Evolutionary conservation across 2,797 vertebrate genomes (phyloP).

Genomic region (Tragopan temminckii): DNA sequence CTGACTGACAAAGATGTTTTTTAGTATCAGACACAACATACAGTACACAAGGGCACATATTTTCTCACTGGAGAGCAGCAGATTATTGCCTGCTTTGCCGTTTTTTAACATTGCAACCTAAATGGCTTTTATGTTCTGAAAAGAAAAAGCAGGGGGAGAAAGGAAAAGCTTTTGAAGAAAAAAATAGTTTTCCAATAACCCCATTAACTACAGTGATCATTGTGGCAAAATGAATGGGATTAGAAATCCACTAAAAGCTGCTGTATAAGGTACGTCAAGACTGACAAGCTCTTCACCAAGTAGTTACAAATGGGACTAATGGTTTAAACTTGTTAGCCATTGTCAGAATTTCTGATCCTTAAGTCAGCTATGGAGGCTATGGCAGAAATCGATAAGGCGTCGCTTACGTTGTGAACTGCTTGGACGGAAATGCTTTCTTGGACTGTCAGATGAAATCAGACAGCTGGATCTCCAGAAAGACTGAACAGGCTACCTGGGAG

Average conservation of each 20-base stretch:
- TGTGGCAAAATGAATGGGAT: conserved; percentile 80
- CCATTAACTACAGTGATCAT: conserved; percentile 81
- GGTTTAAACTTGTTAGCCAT: conserved; percentile 87
- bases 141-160: conserved; percentile 60
- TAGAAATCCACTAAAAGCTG: conserved; percentile 83
- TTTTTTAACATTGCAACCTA: conserved; percentile 80
- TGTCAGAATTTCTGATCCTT: conserved; percentile 83
- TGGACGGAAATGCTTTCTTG: conserved; percentile 76
- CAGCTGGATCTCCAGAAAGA: conserved; percentile 72
- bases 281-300: conserved; percentile 81
- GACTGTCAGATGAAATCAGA: conserved; percentile 75
- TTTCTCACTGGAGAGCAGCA: conserved; percentile 61
- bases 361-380: conserved; percentile 78
- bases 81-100: conserved; percentile 64
- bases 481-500: conserved; percentile 1
- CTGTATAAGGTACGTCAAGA: conserved; percentile 72
- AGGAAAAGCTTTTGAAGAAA: conserved; percentile 73
- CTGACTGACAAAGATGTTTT: conserved; percentile 21
- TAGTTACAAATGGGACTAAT: conserved; percentile 85
- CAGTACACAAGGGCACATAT: neutral
- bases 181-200: conserved; percentile 79
- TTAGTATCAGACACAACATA: conserved; percentile 31
- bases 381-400: conserved; percentile 83
- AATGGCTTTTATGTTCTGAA: conserved; percentile 79
- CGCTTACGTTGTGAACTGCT: conserved; percentile 79